phyloP scores from a whole-genome alignment of 2,113 vertebrate species.

The Melanotaenia duboulayi region DNA sequence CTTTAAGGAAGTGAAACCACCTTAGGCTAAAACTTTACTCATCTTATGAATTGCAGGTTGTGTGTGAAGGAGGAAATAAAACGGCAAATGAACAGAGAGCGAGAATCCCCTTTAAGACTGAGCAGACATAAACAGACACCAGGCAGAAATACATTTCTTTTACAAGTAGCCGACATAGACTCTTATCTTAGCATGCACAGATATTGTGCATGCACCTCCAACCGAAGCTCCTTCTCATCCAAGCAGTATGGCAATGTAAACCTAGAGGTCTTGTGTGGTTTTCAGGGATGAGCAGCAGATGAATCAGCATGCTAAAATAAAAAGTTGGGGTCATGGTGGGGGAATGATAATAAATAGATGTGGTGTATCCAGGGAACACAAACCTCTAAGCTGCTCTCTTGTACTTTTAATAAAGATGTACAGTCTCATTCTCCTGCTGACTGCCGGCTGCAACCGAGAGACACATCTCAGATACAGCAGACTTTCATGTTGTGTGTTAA shows the following conservation, averaged over 20 bases:
- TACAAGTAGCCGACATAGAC: constrained; percentile 40
- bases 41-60: not conserved
- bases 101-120: constrained; percentile 3
- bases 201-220: constrained; percentile 25
- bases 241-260: constrained; percentile 83
- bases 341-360: constrained; percentile 87
- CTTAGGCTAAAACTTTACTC: not conserved
- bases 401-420: constrained; percentile 77
- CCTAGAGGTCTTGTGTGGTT: constrained; percentile 87
- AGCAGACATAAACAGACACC: constrained; percentile 6
- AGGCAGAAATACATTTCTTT: not conserved
- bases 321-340: constrained; percentile 85
- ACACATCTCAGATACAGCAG: constrained; percentile 49
- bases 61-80: not conserved
- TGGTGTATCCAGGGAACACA: constrained; percentile 84
- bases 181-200: constrained; percentile 24
- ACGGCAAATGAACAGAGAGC: not conserved
- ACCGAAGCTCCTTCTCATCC: constrained; percentile 52
- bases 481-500: constrained; percentile 47
- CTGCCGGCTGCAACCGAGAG: constrained; percentile 63
- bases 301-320: constrained; percentile 95
- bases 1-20: constrained; percentile 39
- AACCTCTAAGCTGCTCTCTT: constrained; percentile 73
- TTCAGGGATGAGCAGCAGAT: constrained; percentile 88
- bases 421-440: constrained; percentile 37